Evolutionary conservation across 1,140 invertebrate genomes (phyloP).

Genomic region (Tetramorium simillimum): DNA sequence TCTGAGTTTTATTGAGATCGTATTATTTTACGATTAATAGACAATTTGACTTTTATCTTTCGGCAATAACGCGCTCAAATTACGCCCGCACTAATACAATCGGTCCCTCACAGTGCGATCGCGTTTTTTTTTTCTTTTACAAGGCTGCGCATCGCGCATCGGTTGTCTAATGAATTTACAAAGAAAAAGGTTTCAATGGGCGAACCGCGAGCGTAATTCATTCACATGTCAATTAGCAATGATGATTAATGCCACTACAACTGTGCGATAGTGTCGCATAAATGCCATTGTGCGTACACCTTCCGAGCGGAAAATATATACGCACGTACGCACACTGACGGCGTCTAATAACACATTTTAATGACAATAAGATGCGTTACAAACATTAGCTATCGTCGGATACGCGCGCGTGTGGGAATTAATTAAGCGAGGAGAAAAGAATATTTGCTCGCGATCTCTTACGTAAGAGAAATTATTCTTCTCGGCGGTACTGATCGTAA

Average conservation of each 20-base stretch:
- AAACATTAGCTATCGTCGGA: background rate
- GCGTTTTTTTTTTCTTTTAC: conserved; percentile 3
- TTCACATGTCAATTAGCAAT: conserved; percentile 20
- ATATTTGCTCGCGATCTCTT: conserved; percentile 2
- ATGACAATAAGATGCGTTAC: background rate
- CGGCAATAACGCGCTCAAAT: conserved; percentile 8
- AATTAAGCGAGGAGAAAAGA: conserved; percentile 6
- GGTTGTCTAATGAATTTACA: background rate
- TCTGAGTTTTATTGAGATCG: background rate
- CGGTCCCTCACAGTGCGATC: background rate
- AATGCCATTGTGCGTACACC: background rate
- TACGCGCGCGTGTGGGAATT: background rate
- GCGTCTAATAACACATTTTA: conserved; percentile 26
- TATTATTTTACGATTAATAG: conserved; percentile 32
- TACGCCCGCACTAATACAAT: conserved; percentile 7
- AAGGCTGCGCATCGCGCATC: background rate
- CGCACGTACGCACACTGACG: background rate
- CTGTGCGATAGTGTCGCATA: background rate
- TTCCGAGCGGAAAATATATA: conserved; percentile 24
- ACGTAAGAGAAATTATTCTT: background rate
- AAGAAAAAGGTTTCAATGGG: background rate
- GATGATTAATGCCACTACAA: conserved; percentile 33
- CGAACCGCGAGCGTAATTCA: conserved; percentile 3
- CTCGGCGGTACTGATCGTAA: background rate
- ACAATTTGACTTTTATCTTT: conserved; percentile 29